Conservation (phyloP, 2,113 vertebrate genomes). For the Ploceus nigricollis region DNA sequence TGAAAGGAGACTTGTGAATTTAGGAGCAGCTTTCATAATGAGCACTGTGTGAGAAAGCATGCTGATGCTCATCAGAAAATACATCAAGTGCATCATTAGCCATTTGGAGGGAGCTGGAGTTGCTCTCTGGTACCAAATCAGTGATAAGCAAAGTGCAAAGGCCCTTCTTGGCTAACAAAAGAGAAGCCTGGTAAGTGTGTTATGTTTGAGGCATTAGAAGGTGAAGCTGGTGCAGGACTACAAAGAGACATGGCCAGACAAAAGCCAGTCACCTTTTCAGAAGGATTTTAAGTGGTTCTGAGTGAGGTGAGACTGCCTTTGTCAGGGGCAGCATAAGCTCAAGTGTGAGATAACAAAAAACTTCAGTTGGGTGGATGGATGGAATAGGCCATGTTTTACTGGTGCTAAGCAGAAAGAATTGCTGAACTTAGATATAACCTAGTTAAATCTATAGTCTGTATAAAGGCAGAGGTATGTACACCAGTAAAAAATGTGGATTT, state of each 20-base stretch:
- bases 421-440: background rate
- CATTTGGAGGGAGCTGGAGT: background rate
- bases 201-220: background rate
- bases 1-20: slow-evolving; percentile 4
- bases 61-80: background rate
- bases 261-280: background rate
- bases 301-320: background rate
- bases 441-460: background rate
- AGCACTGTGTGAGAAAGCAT: background rate
- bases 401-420: background rate
- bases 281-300: background rate
- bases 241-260: background rate
- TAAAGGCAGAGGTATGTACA: background rate
- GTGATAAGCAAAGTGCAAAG: background rate
- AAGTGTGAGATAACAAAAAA: background rate
- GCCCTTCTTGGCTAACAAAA: background rate
- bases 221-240: background rate
- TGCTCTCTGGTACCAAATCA: background rate
- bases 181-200: background rate
- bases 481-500: background rate
- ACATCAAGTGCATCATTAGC: slow-evolving; percentile 9
- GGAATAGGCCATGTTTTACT: background rate
- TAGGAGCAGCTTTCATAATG: background rate
- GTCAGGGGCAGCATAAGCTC: background rate
- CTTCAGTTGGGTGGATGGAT: background rate